phyloP scores from a whole-genome alignment of 2,113 vertebrate genomes.

The Rattus rattus region DNA sequence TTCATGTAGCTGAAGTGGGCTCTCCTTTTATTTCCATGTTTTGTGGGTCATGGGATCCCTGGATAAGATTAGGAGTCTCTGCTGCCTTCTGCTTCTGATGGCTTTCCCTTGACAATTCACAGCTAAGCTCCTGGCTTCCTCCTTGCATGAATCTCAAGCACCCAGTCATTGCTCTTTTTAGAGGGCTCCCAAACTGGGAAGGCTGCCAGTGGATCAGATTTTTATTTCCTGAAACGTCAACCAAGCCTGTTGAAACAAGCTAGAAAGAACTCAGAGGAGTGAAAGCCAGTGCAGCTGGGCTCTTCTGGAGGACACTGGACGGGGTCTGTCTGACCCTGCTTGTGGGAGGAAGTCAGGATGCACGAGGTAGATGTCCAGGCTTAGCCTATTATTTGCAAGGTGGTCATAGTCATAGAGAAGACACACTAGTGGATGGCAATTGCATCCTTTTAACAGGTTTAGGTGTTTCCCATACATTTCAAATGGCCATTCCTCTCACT shows the following conservation, averaged over 20 bases:
- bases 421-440: fast-evolving
- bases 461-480: background rate
- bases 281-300: fast-evolving
- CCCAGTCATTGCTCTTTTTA: background rate
- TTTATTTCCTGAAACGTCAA: conserved; percentile 77
- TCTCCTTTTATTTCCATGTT: background rate
- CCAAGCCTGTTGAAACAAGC: background rate
- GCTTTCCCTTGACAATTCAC: background rate
- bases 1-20: fast-evolving
- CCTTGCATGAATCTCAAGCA: background rate
- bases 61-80: background rate
- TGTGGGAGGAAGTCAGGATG: background rate
- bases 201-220: conserved; percentile 29
- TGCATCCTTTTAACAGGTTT: background rate
- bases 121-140: background rate
- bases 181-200: conserved; percentile 10
- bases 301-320: background rate
- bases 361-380: fast-evolving
- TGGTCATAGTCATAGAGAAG: background rate
- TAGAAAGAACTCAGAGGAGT: background rate
- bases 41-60: background rate
- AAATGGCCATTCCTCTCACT: background rate
- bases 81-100: background rate
- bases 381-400: background rate
- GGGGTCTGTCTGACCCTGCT: background rate